A percentile compares a stretch with the other conserved stretches of the same genome.
phyloP scores from a whole-genome alignment of 2,888 invertebrate genomes.

The Caenorhabditis doughertyi region DNA sequence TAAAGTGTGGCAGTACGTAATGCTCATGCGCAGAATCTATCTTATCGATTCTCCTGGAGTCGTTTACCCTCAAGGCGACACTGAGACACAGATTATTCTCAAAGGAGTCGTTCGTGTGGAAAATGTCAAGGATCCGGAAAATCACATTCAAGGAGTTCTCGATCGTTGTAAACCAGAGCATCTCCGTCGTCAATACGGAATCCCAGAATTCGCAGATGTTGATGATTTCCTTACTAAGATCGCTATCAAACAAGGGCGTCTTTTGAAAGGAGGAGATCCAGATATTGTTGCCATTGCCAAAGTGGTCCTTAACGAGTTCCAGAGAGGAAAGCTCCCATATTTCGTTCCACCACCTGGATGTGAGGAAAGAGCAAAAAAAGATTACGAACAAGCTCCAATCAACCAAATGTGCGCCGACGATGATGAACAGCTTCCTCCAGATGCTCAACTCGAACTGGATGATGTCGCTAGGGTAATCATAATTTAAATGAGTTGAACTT shows the following conservation, averaged over 20 bases:
- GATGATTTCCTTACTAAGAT: conserved; percentile 94
- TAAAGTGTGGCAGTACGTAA: conserved; percentile 97
- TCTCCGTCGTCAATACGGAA: conserved; percentile 92
- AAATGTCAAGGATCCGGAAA: conserved; percentile 93
- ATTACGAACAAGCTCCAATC: conserved; percentile 77
- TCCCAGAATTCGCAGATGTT: conserved; percentile 88
- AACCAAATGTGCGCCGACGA: conserved; percentile 79
- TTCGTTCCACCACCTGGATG: conserved; percentile 85
- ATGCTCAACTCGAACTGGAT: conserved; percentile 60
- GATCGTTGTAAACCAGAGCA: conserved; percentile 92
- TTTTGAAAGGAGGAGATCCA: conserved; percentile 97
- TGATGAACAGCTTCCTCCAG: conserved; percentile 70
- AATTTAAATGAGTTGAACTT: neutral
- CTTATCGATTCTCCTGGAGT: conserved; percentile 99
- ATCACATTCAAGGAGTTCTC: conserved; percentile 92
- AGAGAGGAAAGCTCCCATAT: conserved; percentile 90
- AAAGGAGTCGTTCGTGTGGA: conserved; percentile 99
- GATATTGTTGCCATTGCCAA: conserved; percentile 92
- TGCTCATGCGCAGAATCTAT: conserved; percentile 96
- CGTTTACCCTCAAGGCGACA: conserved; percentile 95
- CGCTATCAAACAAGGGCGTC: conserved; percentile 91
- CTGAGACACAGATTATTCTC: conserved; percentile 91
- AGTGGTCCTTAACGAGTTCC: conserved; percentile 99
- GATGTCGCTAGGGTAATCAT: conserved; percentile 53
- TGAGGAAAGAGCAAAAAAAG: conserved; percentile 72